A percentile compares a stretch with the other conserved stretches of the same genome.
Evolutionary conservation across 2,888 invertebrate genomes (phyloP).

Genomic region (Diarsia brunnea): DNA sequence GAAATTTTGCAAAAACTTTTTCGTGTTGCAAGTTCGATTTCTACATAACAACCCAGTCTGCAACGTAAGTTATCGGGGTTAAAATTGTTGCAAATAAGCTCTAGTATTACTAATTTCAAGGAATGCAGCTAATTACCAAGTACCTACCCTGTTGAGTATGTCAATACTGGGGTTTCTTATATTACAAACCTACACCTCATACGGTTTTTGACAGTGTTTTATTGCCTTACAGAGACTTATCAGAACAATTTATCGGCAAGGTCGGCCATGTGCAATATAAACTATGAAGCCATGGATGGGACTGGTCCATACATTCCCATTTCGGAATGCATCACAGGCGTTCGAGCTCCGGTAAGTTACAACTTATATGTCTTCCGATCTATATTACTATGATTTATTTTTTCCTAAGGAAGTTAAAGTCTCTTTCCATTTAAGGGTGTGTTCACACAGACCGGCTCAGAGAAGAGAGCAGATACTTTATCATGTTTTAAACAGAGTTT

Average conservation of each 20-base stretch:
- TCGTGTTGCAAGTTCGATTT: background rate
- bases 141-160: background rate
- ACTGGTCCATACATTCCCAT: constrained; percentile 97
- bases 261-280: constrained; percentile 72
- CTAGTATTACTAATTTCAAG: background rate
- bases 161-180: background rate
- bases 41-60: background rate
- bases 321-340: constrained; percentile 97
- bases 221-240: constrained; percentile 74
- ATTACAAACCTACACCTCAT: background rate
- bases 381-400: background rate
- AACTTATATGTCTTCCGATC: background rate
- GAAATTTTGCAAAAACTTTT: background rate
- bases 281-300: constrained; percentile 72
- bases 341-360: constrained; percentile 86
- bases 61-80: background rate
- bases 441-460: no score
- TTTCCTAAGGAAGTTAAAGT: background rate
- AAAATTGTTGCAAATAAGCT: background rate
- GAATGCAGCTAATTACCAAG: background rate
- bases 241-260: constrained; percentile 69
- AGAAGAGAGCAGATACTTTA: no score
- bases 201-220: constrained; percentile 15
- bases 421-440: background rate
- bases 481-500: no score